Conservation (phyloP, 2,113 vertebrate genomes). For the Capra hircus region DNA sequence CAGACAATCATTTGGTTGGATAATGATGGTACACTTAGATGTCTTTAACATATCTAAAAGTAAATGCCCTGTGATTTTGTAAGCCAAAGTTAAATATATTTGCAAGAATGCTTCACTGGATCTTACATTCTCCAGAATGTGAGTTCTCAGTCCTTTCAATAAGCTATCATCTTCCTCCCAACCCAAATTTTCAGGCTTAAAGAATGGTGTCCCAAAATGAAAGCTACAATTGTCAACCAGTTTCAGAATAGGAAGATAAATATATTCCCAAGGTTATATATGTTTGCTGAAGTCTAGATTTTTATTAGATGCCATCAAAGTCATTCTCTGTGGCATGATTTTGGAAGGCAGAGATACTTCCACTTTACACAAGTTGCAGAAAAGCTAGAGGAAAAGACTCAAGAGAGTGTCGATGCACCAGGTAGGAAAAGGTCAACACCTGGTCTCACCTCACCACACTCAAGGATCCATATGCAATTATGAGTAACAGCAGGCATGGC, state of each 20-base stretch:
- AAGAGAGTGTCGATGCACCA: rapidly evolving
- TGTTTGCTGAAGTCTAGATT: not conserved
- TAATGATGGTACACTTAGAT: not conserved
- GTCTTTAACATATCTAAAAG: not conserved
- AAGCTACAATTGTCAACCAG: not conserved
- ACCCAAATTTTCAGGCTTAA: not conserved
- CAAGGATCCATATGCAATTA: not conserved
- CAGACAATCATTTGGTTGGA: not conserved
- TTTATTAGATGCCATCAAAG: not conserved
- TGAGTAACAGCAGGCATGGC: not conserved
- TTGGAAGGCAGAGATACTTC: not conserved
- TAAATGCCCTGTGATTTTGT: not conserved
- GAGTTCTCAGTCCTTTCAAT: not conserved
- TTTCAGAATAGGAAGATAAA: not conserved
- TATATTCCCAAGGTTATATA: not conserved
- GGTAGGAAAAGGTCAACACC: not conserved
- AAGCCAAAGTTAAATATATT: not conserved
- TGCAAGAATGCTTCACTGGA: not conserved
- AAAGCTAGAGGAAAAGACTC: not conserved
- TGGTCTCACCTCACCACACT: not conserved
- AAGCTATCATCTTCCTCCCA: not conserved
- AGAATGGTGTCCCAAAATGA: not conserved
- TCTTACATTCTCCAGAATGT: not conserved
- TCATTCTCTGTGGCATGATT: not conserved
- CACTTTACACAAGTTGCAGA: not conserved